Base-by-base conservation (phyloP, 53 echinoderm and acorn worm genomes). In the Echinarachnius parma region DNA sequence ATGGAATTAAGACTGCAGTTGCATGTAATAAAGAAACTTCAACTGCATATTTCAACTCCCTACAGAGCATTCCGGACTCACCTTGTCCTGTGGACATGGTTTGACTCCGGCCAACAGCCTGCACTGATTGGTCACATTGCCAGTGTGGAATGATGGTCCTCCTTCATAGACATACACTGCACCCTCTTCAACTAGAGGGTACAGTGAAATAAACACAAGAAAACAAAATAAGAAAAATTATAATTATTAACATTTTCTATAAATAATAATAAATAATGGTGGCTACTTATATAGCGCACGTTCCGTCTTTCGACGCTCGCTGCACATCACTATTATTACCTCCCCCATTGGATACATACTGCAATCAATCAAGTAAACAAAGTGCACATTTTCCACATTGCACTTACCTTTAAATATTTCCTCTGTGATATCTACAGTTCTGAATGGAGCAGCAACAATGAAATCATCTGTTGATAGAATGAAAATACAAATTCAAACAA, bases 121-220 rank as follows among this genome's bases (percentile, higher is more conserved):
- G 56, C 87, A 86, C 22, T 71, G 18, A 21, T 56, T 71, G 23
- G 81, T 86, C 31, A 82, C 78, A 63, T 86, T 77, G 47, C 77
- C 81, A 16, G 49, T 62, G 29, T 61, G 18, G 5, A 86, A 72
- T 4, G 78, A 68, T 23, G 47, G 16, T 14, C 87, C 81, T 9
- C 87, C 87, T 48, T 76, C 48, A 44, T 31, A 86, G 0, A 86
- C 55, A 54, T 77, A 86, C 3, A 82, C 64, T 26, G 61, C 61
- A 13, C 87, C 87, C 39, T 81, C 61, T 48, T 86, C 87, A 45
- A 77, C 87, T 86, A 29, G n/a, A n/a, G n/a, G n/a, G n/a, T n/a
- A n/a, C n/a, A n/a, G n/a, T 13, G 13, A 7, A 15, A 61, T 8
- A 26, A 26, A 31, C 27, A 61, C 7, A 9, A 8, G 5, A 61